phyloP scores from a whole-genome alignment of 2,888 invertebrate species.

The Abscondita cerata region DNA sequence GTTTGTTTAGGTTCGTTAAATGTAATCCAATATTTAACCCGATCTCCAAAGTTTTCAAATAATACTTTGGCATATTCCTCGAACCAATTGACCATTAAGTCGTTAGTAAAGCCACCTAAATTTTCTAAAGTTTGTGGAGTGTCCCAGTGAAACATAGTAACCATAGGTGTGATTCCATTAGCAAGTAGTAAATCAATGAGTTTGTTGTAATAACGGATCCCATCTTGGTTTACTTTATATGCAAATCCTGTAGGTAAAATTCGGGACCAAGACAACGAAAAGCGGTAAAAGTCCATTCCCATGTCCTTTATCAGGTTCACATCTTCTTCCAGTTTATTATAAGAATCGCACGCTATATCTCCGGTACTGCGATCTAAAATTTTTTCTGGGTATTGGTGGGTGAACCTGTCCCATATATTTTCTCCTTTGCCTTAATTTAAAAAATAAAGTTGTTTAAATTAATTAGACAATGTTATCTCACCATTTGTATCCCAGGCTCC shows the following conservation, averaged over 20 bases:
- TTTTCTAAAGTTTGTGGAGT: slow-evolving; percentile 60
- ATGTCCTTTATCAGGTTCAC: slow-evolving; percentile 68
- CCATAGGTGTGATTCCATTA: slow-evolving; percentile 62
- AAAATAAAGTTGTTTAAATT: slow-evolving; percentile 18
- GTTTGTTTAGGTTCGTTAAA: slow-evolving; percentile 60
- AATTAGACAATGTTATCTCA: slow-evolving; percentile 30
- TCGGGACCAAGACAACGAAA: slow-evolving; percentile 79
- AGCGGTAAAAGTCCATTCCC: slow-evolving; percentile 72
- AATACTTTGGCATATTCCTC: slow-evolving; percentile 63
- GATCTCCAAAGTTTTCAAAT: slow-evolving; percentile 45
- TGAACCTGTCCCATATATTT: slow-evolving; percentile 68
- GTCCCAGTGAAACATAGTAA: slow-evolving; percentile 63
- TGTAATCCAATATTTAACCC: slow-evolving; percentile 60
- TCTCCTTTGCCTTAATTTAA: slow-evolving; percentile 73
- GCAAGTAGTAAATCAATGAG: slow-evolving; percentile 73
- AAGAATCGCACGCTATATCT: slow-evolving; percentile 74
- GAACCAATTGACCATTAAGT: slow-evolving; percentile 62
- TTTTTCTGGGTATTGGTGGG: slow-evolving; percentile 60
- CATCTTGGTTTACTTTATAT: slow-evolving; percentile 71
- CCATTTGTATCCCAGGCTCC: slow-evolving; percentile 63
- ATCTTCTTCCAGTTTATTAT: slow-evolving; percentile 70
- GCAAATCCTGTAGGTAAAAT: slow-evolving; percentile 74
- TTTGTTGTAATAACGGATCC: slow-evolving; percentile 78
- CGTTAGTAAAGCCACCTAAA: slow-evolving; percentile 60
- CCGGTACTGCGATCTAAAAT: slow-evolving; percentile 66